Evolutionary conservation across 2,797 vertebrate genomes (phyloP), one percentile per base, ranked within the genome.

Genomic region (Bradypus variegatus): DNA sequence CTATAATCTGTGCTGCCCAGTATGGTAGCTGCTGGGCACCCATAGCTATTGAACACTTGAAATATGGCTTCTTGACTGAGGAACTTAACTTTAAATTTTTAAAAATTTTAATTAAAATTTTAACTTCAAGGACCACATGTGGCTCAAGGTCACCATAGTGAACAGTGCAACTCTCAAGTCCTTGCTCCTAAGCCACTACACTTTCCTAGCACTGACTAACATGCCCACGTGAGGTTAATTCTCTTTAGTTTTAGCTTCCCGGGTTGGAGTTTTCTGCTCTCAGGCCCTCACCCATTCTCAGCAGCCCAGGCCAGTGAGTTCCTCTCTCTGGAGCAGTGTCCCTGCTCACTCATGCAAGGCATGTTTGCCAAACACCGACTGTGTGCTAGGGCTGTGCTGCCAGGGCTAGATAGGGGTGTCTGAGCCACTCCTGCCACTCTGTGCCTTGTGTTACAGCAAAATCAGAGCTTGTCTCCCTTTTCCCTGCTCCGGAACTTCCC

Each of bases 291-390:
- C 1, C 53, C 27, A 48, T 50, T 58, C 55, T 58, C 55, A 18
- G 16, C 55, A 58, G 55, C 55, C 55, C 65, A 38, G 6, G 33
- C 18, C n/a, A 16, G 48, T 65, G 15, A 14, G 36, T 36, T 65
- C 45, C 58, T 81, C 38, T 50, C 50, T 36, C 60, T 41, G 33
- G 60, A 33, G 48, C 12, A 12, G 33, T 25, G 67, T 67, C 58
- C 27, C 33, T 7, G 2, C 60, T 29, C 45, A 3, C n/a, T 50
- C 3, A 18, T 25, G 16, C 41, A 48, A 7, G 55, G 48, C 2
- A 1, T 2, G 2, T n/a, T 65, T 8, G 8, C 69, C 2, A 3
- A 6, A 9, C 45, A 16, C 77, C 67, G 53, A 15, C 10, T 3
- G 1, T 8, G 4, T 10, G 3, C 16, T 6, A 50, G 38, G 29